These are phyloP conservation scores for Zophobas atratus DNA, from an alignment of 1,140 invertebrate genomes.

Conservation along the genomic window DNA sequence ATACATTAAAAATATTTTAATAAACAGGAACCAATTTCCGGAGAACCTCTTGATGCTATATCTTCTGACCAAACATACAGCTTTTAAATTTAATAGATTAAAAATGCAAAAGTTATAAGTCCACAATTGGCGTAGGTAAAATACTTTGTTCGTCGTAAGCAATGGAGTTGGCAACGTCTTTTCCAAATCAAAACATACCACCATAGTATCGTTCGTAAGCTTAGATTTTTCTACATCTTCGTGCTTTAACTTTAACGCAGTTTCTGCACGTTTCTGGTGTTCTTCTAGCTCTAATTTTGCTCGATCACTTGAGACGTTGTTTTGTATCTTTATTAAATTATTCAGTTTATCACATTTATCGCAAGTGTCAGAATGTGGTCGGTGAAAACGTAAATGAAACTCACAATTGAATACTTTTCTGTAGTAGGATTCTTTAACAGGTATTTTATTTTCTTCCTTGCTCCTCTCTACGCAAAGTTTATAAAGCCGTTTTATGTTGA, in stretches of 20 bases:
- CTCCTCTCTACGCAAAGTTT: not conserved
- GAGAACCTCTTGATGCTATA: slow-evolving; percentile 25
- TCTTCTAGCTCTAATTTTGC: slow-evolving; percentile 18
- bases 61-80: slow-evolving; percentile 50
- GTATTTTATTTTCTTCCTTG: not conserved
- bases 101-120: slow-evolving; percentile 50
- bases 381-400: slow-evolving; percentile 44
- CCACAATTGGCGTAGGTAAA: slow-evolving; percentile 51
- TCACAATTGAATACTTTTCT: slow-evolving; percentile 7
- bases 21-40: slow-evolving; percentile 39
- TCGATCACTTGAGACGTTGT: not conserved
- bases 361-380: slow-evolving; percentile 45
- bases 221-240: slow-evolving; percentile 13
- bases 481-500: not conserved
- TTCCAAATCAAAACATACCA: slow-evolving; percentile 51
- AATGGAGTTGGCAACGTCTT: slow-evolving; percentile 48
- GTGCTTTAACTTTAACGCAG: slow-evolving; percentile 13
- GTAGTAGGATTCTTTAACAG: not conserved
- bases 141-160: slow-evolving; percentile 45
- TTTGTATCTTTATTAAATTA: slow-evolving; percentile 9
- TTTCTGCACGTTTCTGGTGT: slow-evolving; percentile 16
- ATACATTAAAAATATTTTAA: not conserved
- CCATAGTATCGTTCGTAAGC: slow-evolving; percentile 13
- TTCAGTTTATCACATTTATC: slow-evolving; percentile 37
- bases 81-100: slow-evolving; percentile 4